A percentile compares a stretch with the other conserved stretches of the same genome.
phyloP scores from a whole-genome alignment of 2,797 vertebrate genomes.

The Alosa sapidissima region DNA sequence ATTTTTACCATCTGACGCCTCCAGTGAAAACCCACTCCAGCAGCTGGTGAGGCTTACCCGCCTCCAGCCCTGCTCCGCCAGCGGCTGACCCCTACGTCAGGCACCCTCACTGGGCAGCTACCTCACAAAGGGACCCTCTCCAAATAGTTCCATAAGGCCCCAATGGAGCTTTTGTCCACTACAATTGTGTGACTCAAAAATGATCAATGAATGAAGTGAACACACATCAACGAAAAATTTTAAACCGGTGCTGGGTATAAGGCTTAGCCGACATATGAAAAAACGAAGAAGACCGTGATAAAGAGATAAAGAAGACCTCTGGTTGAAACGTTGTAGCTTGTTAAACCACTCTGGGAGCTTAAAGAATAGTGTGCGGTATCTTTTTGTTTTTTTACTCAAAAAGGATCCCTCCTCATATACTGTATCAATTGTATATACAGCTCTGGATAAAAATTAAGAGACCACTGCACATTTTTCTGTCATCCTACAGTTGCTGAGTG shows the following conservation, averaged over 20 bases:
- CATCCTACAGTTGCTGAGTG: too few species aligned
- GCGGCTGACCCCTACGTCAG: neutral
- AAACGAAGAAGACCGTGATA: too few species aligned
- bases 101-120: neutral
- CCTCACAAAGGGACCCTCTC: neutral
- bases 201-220: too few species aligned
- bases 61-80: neutral
- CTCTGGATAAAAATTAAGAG: too few species aligned
- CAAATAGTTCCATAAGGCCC: neutral
- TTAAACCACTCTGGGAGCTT: too few species aligned
- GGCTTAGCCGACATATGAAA: too few species aligned
- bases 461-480: too few species aligned
- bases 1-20: constrained; percentile 13
- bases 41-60: neutral
- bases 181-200: neutral
- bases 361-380: too few species aligned
- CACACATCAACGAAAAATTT: too few species aligned
- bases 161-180: neutral
- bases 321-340: too few species aligned
- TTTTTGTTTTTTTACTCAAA: neutral
- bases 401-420: neutral
- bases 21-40: neutral
- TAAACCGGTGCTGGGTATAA: too few species aligned
- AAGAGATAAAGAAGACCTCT: too few species aligned
- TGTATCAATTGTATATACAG: neutral